Conservation (phyloP, 30 jellyfish, hydroid and myxozoan species). For the Phacellophora camtschatica region DNA sequence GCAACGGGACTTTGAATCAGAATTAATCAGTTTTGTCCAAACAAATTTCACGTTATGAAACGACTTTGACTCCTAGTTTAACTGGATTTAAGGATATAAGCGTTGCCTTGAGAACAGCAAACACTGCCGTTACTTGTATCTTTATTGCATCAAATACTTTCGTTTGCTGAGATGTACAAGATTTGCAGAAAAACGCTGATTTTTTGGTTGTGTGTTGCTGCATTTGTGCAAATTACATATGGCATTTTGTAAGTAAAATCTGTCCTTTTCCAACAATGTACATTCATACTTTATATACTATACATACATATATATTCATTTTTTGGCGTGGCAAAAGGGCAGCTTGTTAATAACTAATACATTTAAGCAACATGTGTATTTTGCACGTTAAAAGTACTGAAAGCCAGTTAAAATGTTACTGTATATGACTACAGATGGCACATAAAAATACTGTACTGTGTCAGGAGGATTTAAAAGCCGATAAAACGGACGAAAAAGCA, state of each 20-base stretch:
- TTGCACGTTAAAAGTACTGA: too few species aligned
- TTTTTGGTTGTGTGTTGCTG: neutral
- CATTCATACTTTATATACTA: too few species aligned
- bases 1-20: slow-evolving; percentile 11
- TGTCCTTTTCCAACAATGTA: too few species aligned
- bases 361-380: too few species aligned
- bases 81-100: slow-evolving; percentile 10
- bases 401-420: too few species aligned
- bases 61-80: neutral
- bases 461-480: too few species aligned
- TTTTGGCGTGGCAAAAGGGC: too few species aligned
- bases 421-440: too few species aligned
- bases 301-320: too few species aligned
- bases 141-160: neutral
- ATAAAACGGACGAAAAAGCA: too few species aligned
- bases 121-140: neutral
- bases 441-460: too few species aligned
- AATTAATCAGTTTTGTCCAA: slow-evolving; percentile 22
- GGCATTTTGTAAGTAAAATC: slow-evolving; percentile 15
- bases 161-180: neutral
- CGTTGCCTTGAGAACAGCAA: neutral
- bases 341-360: too few species aligned
- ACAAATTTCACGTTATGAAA: slow-evolving; percentile 27
- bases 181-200: neutral
- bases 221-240: neutral